Conservation (phyloP, 2,797 vertebrate genomes). For the Anguilla anguilla region DNA sequence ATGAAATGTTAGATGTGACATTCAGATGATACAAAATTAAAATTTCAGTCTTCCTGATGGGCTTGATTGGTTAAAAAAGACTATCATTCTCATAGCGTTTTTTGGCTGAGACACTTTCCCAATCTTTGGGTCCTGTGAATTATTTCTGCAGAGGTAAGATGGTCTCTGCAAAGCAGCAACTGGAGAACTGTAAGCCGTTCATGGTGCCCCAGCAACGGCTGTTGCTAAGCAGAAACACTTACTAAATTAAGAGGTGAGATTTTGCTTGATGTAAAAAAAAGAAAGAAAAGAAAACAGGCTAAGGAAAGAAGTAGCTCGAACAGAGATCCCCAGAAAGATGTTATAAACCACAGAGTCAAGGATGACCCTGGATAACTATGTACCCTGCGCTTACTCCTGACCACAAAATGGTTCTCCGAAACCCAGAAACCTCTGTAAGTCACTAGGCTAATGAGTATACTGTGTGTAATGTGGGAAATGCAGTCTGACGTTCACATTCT, state of each 20-base stretch:
- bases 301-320: not conserved
- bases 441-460: not conserved
- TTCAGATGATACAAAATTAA: not conserved
- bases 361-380: not conserved
- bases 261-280: not conserved
- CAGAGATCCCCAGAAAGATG: not conserved
- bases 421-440: not conserved
- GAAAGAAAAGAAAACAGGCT: not conserved
- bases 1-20: not conserved
- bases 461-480: not conserved
- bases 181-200: not conserved
- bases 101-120: not conserved
- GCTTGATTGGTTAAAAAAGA: not conserved
- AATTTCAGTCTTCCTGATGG: not conserved
- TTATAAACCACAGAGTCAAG: not conserved
- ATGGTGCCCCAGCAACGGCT: not conserved
- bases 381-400: not conserved
- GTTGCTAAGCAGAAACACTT: constrained; percentile 3
- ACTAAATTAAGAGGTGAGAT: constrained; percentile 9
- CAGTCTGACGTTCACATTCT: not conserved
- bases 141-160: not conserved
- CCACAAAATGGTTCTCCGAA: not conserved
- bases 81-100: not conserved
- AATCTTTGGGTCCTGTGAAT: not conserved
- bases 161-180: not conserved